Conservation (phyloP, 2,888 invertebrate genomes). For the Phytoseiulus persimilis region DNA sequence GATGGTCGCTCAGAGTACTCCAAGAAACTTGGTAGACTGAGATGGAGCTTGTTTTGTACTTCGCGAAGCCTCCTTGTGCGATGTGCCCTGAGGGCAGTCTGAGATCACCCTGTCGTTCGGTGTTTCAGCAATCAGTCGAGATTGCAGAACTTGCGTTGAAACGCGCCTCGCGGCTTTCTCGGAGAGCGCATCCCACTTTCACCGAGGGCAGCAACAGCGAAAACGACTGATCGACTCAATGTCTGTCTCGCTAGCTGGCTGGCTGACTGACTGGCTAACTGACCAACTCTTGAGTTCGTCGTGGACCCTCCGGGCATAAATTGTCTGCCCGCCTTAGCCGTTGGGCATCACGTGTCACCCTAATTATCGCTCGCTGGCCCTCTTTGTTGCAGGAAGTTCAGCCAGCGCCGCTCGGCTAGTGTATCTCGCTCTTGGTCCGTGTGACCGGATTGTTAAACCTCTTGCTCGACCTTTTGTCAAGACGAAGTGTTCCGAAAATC, state of each 20-base stretch:
- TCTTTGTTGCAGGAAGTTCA: conserved; percentile 10
- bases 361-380: conserved; percentile 19
- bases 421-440: background rate
- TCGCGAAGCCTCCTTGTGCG: background rate
- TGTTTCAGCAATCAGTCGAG: background rate
- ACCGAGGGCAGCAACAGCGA: background rate
- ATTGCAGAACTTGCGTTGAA: background rate
- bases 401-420: background rate
- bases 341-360: conserved; percentile 37
- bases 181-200: background rate
- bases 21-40: too few relatives aligned
- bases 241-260: background rate
- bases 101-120: background rate
- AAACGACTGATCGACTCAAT: background rate
- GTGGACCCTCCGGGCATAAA: background rate
- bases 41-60: background rate
- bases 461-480: background rate
- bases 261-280: background rate
- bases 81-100: background rate
- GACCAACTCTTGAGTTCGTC: background rate
- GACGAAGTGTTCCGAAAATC: background rate
- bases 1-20: too few relatives aligned
- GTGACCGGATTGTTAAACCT: background rate
- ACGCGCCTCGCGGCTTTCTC: background rate
- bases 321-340: background rate